phyloP scores from a whole-genome alignment of 1,140 invertebrate genomes.

The Heliothis subflexa region DNA sequence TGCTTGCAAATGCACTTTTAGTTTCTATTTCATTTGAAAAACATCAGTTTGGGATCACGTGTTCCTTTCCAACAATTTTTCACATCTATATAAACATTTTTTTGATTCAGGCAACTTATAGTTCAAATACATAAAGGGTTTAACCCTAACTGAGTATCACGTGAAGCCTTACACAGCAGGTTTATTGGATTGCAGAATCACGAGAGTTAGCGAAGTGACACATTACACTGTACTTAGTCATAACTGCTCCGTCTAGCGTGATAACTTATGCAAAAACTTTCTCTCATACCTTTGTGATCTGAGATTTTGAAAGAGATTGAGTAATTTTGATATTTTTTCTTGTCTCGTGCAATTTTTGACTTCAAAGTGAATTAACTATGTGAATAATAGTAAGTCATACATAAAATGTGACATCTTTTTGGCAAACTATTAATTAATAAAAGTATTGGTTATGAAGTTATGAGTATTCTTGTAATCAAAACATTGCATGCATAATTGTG shows the following conservation, averaged over 20 bases:
- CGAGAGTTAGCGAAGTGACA: conserved; percentile 13
- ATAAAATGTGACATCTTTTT: no score
- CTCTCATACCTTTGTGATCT: not conserved
- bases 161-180: conserved; percentile 4
- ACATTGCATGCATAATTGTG: no score
- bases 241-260: not conserved
- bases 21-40: no score
- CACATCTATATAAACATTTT: not conserved
- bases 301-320: not conserved
- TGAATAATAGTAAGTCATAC: no score
- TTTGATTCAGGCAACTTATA: not conserved
- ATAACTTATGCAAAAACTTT: conserved; percentile 2
- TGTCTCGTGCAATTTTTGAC: no score
- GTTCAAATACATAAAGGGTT: not conserved
- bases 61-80: no score
- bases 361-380: no score
- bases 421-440: no score
- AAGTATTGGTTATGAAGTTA: no score
- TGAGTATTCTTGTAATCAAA: no score
- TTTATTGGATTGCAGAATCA: conserved; percentile 32
- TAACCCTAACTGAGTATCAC: not conserved
- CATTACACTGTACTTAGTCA: conserved; percentile 11
- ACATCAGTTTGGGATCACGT: no score
- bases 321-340: not conserved
- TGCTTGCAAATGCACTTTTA: no score